These are phyloP conservation scores for Drepanosiphum platanoidis DNA, from an alignment of 2,888 invertebrate genomes.

Conservation along the genomic window DNA sequence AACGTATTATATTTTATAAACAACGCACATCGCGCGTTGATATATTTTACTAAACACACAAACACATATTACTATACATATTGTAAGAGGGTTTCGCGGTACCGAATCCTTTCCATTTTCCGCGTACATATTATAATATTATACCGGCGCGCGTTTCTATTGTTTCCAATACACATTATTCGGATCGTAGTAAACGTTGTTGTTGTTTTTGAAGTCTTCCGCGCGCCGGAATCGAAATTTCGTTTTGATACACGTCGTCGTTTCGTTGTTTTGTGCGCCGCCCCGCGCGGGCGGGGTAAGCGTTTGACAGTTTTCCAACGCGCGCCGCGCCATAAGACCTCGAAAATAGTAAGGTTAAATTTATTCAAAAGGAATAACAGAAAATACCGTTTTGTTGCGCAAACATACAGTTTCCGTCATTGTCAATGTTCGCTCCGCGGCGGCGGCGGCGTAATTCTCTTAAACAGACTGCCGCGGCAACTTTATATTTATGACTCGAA, in stretches of 20 bases:
- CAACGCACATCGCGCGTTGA: no score
- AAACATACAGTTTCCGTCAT: slow-evolving; percentile 29
- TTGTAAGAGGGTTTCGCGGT: no score
- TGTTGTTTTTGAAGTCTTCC: not conserved
- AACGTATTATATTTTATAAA: no score
- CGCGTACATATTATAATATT: not conserved
- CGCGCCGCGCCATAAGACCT: not conserved
- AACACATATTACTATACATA: no score
- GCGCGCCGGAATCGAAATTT: not conserved
- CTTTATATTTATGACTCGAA: slow-evolving; percentile 50
- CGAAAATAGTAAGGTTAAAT: slow-evolving; percentile 21
- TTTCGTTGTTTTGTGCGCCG: not conserved
- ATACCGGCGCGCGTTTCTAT: not conserved
- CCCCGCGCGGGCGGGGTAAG: not conserved
- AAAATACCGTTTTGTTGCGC: slow-evolving; percentile 7
- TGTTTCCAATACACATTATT: not conserved
- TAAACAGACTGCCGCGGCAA: slow-evolving; percentile 17
- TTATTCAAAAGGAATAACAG: slow-evolving; percentile 29
- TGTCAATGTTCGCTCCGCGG: slow-evolving; percentile 35
- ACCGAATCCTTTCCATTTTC: no score
- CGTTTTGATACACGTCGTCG: not conserved
- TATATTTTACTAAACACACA: no score
- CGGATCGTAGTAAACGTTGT: no score
- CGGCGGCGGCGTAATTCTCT: slow-evolving; percentile 14
- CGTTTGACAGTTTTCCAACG: not conserved